Conservation (phyloP, 92 coral and sea anemone species). For the Zoanthus sociatus region DNA sequence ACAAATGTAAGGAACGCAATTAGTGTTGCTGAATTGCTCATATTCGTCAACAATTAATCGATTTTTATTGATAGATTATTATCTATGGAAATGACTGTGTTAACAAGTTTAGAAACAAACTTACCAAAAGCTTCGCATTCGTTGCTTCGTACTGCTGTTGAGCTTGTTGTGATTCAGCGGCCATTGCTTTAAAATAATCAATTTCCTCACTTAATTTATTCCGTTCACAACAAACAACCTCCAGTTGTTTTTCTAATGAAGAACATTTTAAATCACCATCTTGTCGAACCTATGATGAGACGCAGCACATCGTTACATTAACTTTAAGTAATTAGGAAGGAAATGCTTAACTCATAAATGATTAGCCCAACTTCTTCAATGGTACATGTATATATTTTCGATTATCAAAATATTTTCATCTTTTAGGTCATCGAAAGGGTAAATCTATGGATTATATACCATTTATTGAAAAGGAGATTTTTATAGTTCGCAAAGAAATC, state of each 20-base stretch:
- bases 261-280: constrained; percentile 13
- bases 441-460: no score
- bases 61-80: not conserved
- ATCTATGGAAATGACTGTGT: not conserved
- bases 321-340: no score
- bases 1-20: not conserved
- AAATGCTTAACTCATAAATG: no score
- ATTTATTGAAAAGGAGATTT: no score
- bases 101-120: not conserved
- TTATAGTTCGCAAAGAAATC: no score
- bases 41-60: no score
- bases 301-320: not conserved
- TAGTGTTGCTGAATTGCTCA: not conserved
- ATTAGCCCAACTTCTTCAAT: no score
- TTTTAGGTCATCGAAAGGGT: no score
- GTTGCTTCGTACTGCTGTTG: constrained; percentile 23
- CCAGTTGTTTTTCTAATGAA: constrained; percentile 21
- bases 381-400: no score
- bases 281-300: not conserved
- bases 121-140: constrained; percentile 31
- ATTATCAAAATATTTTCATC: no score
- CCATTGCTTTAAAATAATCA: not conserved
- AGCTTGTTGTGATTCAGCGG: not conserved
- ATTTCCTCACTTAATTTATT: not conserved
- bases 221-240: constrained; percentile 1